These are phyloP conservation scores for Steatornis caripensis DNA, from an alignment of 2,113 vertebrate genomes.

Conservation along the genomic window DNA sequence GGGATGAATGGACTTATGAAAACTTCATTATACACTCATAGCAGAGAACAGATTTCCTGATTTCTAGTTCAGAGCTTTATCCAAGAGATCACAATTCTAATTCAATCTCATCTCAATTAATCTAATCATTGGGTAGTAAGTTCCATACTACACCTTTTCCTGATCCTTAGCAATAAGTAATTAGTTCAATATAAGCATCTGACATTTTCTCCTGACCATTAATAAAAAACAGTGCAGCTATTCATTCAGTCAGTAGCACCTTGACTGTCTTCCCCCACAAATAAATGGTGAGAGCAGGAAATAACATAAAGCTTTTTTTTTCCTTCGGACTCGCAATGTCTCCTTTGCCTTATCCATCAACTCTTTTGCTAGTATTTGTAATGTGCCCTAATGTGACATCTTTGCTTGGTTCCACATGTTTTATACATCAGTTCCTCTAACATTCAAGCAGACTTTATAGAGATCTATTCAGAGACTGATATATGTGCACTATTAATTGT, in stretches of 20 bases:
- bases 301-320: background rate
- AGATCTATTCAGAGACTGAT: slow-evolving; percentile 48
- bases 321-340: background rate
- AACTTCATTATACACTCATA: background rate
- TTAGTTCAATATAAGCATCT: background rate
- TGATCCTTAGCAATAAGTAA: background rate
- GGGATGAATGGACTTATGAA: background rate
- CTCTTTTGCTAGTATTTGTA: slow-evolving; percentile 22
- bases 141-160: background rate
- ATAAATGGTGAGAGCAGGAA: background rate
- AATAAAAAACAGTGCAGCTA: background rate
- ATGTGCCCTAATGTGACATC: slow-evolving; percentile 31
- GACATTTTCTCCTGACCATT: background rate
- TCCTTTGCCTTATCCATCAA: slow-evolving; percentile 34
- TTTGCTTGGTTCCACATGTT: slow-evolving; percentile 54
- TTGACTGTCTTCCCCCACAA: background rate
- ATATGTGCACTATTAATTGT: slow-evolving; percentile 64
- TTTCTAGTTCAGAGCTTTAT: background rate
- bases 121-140: background rate
- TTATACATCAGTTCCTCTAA: slow-evolving; percentile 52
- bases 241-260: background rate
- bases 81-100: background rate
- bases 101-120: background rate
- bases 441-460: slow-evolving; percentile 8
- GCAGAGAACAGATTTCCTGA: background rate